Conservation (phyloP, 2,113 vertebrate species). For the Ictalurus furcatus region DNA sequence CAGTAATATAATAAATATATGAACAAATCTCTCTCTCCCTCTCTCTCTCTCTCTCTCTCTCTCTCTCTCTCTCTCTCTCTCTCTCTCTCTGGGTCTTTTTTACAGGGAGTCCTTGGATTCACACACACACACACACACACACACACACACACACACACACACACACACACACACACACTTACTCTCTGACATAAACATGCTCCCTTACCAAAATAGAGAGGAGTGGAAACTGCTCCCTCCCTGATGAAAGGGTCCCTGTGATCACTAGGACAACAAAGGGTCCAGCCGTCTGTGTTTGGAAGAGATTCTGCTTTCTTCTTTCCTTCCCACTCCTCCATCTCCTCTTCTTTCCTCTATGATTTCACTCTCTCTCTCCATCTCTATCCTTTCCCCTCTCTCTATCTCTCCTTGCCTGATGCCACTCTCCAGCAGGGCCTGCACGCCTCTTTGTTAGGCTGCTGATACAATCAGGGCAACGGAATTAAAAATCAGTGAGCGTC, state of each 20-base stretch:
- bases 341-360: conserved; percentile 69
- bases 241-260: conserved; percentile 79
- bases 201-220: conserved; percentile 59
- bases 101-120: conserved; percentile 51
- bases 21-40: neutral
- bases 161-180: conserved; percentile 31
- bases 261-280: conserved; percentile 79
- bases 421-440: conserved; percentile 62
- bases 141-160: conserved; percentile 32
- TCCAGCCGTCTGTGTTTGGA: conserved; percentile 72
- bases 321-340: conserved; percentile 69
- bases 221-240: conserved; percentile 67
- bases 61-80: neutral
- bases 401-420: conserved; percentile 67
- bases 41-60: neutral
- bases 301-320: conserved; percentile 74
- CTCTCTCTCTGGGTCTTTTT: neutral
- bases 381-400: conserved; percentile 63
- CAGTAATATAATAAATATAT: conserved; percentile 13
- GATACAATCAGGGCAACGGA: conserved; percentile 79
- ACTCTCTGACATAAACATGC: conserved; percentile 23
- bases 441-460: conserved; percentile 72
- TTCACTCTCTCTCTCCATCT: conserved; percentile 60
- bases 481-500: conserved; percentile 81
- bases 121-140: conserved; percentile 16